Percentiles rank a stretch among this genome's conserved stretches.
Conservation (phyloP, 1,140 invertebrate species). For the roundworm (Caenorhabditis elegans) region DNA sequence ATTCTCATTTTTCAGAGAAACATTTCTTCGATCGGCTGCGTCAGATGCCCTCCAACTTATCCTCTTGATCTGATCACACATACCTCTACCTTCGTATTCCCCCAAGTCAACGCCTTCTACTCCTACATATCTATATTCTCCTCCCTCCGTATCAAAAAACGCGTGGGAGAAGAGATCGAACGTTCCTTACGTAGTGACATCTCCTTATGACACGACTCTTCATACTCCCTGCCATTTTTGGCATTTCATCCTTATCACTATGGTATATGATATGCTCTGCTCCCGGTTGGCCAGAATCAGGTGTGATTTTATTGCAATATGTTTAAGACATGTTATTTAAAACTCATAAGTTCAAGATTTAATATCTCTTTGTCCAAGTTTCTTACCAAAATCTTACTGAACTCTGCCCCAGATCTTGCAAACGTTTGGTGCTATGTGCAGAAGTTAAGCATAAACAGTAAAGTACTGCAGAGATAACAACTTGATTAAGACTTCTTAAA, state of each 20-base stretch:
- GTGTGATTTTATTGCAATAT: conserved; percentile 28
- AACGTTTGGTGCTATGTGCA: no score
- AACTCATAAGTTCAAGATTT: no score
- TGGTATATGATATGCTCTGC: conserved; percentile 60
- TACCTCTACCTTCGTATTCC: conserved; percentile 31
- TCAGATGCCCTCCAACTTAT: conserved; percentile 24
- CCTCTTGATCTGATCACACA: conserved; percentile 20
- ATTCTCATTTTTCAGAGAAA: conserved; percentile 13
- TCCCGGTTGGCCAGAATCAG: conserved; percentile 58
- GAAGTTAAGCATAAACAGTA: no score
- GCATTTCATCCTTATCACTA: conserved; percentile 55
- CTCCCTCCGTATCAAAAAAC: conserved; percentile 20
- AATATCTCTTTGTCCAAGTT: no score
- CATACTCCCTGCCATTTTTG: conserved; percentile 64
- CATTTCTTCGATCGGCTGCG: conserved; percentile 14
- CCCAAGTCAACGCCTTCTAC: neutral
- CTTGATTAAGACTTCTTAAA: no score
- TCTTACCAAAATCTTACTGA: no score
- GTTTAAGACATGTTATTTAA: no score
- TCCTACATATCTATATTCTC: conserved; percentile 22
- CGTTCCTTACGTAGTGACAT: neutral
- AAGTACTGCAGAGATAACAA: no score
- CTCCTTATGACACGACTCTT: conserved; percentile 60
- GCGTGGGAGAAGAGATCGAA: conserved; percentile 23
- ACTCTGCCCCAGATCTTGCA: no score